A percentile compares a stretch with the other conserved stretches of the same genome.
phyloP scores from a whole-genome alignment of 2,113 vertebrate genomes.

The Corythornis madagascariensis region DNA sequence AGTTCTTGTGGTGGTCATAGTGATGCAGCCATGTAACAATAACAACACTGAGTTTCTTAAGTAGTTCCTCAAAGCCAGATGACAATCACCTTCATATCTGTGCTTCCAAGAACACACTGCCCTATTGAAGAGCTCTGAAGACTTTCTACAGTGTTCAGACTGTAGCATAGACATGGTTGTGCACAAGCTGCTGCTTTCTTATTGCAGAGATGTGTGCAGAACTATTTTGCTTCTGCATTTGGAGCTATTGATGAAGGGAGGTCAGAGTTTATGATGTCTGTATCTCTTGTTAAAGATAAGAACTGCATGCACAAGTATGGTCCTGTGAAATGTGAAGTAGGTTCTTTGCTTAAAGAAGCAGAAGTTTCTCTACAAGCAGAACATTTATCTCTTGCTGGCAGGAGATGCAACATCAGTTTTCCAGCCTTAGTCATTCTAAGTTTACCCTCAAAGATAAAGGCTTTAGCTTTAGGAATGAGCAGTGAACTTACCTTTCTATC shows the following conservation, averaged over 20 bases:
- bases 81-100: background rate
- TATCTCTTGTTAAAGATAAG: background rate
- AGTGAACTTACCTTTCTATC: background rate
- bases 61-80: background rate
- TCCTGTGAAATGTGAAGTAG: background rate
- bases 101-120: background rate
- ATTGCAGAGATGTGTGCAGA: background rate
- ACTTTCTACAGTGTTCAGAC: background rate
- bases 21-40: background rate
- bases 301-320: background rate
- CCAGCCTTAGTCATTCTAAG: background rate
- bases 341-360: background rate
- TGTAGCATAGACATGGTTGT: background rate
- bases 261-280: background rate
- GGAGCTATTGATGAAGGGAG: background rate
- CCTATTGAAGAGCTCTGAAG: background rate
- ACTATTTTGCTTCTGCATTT: background rate
- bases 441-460: background rate
- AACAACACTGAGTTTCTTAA: background rate
- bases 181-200: background rate
- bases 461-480: background rate
- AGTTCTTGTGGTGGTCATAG: background rate
- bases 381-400: background rate
- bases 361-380: background rate
- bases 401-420: background rate